These are phyloP conservation scores for Darevskia mixta DNA, from an alignment of 2,797 vertebrate genomes.

Conservation along the genomic window DNA sequence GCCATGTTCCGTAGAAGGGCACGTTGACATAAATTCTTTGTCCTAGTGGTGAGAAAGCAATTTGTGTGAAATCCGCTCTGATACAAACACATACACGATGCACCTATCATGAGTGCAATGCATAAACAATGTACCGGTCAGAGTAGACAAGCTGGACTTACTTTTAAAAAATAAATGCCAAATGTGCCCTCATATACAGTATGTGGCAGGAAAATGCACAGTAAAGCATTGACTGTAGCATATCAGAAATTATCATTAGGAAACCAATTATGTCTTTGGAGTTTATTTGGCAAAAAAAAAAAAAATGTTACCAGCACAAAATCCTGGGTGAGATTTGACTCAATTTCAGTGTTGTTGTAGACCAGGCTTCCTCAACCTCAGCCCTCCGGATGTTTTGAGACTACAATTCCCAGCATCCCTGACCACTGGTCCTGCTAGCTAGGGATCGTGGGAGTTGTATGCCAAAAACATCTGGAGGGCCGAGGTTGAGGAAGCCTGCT, in stretches of 20 bases:
- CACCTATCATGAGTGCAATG: neutral
- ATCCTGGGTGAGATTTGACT: neutral
- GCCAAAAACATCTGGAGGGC: too few relatives aligned
- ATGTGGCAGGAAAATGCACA: neutral
- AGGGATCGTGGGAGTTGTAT: too few relatives aligned
- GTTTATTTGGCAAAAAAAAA: neutral
- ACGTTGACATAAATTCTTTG: neutral
- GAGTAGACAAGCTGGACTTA: neutral
- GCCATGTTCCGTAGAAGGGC: neutral
- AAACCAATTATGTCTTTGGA: neutral
- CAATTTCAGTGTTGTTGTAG: too few relatives aligned
- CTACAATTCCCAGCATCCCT: too few relatives aligned
- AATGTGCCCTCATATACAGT: neutral
- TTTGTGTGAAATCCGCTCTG: constrained; percentile 12
- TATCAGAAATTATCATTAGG: neutral
- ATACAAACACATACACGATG: constrained; percentile 19
- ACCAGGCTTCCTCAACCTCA: too few relatives aligned
- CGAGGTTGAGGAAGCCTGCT: too few relatives aligned
- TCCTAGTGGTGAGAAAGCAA: neutral
- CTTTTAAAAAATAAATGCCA: neutral
- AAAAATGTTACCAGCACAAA: neutral
- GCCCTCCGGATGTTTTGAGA: too few relatives aligned
- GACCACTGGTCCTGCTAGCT: too few relatives aligned
- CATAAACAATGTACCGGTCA: neutral
- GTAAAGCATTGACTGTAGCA: too few relatives aligned